Evolutionary conservation across 2,113 vertebrate genomes (phyloP).

Genomic region (Daboia siamensis): DNA sequence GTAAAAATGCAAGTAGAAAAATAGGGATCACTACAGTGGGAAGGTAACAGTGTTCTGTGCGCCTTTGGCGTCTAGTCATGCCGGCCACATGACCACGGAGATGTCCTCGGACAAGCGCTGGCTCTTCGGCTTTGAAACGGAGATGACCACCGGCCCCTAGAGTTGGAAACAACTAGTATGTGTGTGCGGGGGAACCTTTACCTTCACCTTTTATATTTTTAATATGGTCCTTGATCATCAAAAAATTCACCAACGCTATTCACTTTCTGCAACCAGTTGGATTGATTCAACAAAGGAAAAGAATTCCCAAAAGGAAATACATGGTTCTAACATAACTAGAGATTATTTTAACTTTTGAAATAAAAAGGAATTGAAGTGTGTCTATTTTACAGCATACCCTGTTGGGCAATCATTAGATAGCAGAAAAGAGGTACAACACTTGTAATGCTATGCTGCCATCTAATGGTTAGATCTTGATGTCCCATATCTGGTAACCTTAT

Average conservation of each 20-base stretch:
- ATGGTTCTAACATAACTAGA: neutral
- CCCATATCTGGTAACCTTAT: neutral
- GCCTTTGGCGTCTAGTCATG: no score
- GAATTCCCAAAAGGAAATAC: neutral
- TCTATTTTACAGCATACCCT: neutral
- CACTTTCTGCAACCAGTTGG: neutral
- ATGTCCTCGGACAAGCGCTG: no score
- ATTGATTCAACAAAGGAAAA: neutral
- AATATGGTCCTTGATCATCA: neutral
- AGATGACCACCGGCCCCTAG: no score
- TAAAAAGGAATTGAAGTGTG: neutral
- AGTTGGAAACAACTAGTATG: no score
- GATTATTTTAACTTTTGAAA: neutral
- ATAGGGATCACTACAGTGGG: no score
- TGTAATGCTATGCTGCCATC: neutral
- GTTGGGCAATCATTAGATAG: neutral
- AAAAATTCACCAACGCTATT: neutral
- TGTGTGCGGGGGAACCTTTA: no score
- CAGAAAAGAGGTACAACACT: neutral
- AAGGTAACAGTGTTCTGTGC: no score
- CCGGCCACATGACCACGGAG: no score
- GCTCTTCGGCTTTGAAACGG: no score
- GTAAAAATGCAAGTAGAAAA: no score
- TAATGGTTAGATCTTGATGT: neutral
- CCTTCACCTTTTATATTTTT: neutral